Conservation (phyloP, 2,797 vertebrate species). For the Pipistrellus kuhlii region DNA sequence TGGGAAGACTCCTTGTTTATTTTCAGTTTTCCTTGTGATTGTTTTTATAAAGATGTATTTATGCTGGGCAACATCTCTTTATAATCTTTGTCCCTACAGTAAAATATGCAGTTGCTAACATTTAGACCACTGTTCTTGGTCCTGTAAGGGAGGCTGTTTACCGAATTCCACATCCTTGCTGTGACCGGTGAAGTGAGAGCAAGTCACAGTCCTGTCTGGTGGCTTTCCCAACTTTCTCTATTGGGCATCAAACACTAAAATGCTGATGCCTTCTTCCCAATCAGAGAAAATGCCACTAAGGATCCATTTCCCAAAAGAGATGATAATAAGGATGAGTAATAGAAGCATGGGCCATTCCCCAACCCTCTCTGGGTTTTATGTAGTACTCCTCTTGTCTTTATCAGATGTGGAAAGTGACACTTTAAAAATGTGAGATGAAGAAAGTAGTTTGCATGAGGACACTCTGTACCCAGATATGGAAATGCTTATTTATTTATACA, state of each 20-base stretch:
- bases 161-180: background rate
- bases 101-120: background rate
- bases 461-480: background rate
- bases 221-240: background rate
- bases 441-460: conserved; percentile 7
- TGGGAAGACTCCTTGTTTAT: background rate
- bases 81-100: background rate
- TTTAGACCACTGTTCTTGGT: background rate
- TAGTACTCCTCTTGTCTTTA: background rate
- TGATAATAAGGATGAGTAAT: background rate
- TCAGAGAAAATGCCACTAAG: background rate
- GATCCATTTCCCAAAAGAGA: background rate
- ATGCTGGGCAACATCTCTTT: background rate
- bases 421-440: conserved; percentile 36
- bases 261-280: background rate
- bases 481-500: conserved; percentile 51
- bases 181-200: background rate
- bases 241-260: background rate
- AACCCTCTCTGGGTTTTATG: background rate
- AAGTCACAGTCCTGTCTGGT: background rate
- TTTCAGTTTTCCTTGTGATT: conserved; percentile 57
- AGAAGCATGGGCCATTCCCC: background rate
- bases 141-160: background rate
- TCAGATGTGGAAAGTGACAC: background rate
- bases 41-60: background rate